Evolutionary conservation across 2,888 invertebrate genomes (phyloP).

Genomic region (Adelphocoris suturalis): DNA sequence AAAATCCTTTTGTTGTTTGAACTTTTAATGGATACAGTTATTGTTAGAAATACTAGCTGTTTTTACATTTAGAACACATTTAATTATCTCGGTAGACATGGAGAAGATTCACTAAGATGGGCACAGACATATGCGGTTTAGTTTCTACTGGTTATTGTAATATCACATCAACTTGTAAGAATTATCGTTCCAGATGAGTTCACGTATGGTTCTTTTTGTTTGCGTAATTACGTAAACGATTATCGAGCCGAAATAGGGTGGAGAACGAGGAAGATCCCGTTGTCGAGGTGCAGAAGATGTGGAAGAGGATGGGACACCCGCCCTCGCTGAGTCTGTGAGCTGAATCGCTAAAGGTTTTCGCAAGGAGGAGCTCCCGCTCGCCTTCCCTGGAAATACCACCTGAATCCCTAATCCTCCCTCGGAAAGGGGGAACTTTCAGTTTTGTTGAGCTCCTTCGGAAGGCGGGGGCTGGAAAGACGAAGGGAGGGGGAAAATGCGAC

Average conservation of each 20-base stretch:
- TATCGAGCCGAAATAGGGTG: neutral
- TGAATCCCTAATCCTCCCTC: conserved; percentile 16
- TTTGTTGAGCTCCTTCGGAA: conserved; percentile 22
- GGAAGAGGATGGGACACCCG: neutral
- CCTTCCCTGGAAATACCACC: conserved; percentile 3
- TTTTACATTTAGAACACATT: too few species aligned
- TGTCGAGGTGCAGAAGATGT: neutral
- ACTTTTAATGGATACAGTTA: too few species aligned
- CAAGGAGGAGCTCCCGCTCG: neutral
- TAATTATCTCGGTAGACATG: too few species aligned
- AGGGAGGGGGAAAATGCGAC: conserved; percentile 18
- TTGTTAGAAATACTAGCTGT: too few species aligned
- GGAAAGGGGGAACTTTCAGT: conserved; percentile 7
- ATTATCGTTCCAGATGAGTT: too few species aligned
- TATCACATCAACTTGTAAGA: too few species aligned
- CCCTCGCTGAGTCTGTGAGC: conserved; percentile 14
- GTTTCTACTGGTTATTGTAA: too few species aligned
- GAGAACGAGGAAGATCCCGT: neutral
- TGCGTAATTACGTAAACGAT: neutral
- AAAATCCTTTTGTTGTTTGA: too few species aligned
- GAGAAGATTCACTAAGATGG: too few species aligned
- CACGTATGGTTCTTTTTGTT: neutral
- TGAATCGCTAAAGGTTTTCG: neutral
- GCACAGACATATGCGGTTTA: too few species aligned
- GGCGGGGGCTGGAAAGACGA: neutral